phyloP scores from a whole-genome alignment of 2,797 vertebrate species.

The Leptatherina wallacei region DNA sequence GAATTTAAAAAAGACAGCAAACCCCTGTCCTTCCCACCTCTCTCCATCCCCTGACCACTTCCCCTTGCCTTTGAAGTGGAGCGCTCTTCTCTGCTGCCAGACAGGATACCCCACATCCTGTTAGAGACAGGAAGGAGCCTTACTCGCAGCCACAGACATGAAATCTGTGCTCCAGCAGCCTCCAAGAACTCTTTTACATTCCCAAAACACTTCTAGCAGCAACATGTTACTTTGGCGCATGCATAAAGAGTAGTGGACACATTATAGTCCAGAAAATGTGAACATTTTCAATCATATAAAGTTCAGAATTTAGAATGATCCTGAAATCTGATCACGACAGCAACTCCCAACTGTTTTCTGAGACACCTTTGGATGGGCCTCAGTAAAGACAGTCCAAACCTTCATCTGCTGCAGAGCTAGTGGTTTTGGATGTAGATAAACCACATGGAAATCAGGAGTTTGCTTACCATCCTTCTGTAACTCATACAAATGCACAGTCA shows the following conservation, averaged over 20 bases:
- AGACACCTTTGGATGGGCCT: conserved; percentile 60
- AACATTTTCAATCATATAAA: background rate
- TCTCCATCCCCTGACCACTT: conserved; percentile 60
- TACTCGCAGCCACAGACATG: conserved; percentile 48
- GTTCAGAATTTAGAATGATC: conserved; percentile 5
- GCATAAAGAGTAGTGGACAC: conserved; percentile 14
- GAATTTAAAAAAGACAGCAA: conserved; percentile 17
- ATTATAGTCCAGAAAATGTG: background rate
- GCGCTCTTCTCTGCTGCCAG: conserved; percentile 66
- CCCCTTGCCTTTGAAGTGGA: conserved; percentile 77
- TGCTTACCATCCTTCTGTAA: conserved; percentile 30
- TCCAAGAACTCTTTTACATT: conserved; percentile 37
- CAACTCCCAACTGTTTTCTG: conserved; percentile 74
- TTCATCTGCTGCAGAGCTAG: conserved; percentile 68
- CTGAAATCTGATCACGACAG: conserved; percentile 71
- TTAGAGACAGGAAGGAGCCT: conserved; percentile 72
- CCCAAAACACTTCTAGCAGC: conserved; percentile 28
- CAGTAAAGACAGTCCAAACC: conserved; percentile 67
- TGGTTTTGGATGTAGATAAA: conserved; percentile 61
- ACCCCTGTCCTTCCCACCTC: background rate
- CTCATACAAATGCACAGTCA: conserved; percentile 52
- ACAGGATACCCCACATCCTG: conserved; percentile 84
- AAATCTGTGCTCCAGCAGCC: conserved; percentile 55
- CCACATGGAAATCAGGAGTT: conserved; percentile 70
- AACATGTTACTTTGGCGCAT: background rate